Base-by-base conservation (phyloP, 2,113 vertebrate genomes). In the Eurystomus gularis region DNA sequence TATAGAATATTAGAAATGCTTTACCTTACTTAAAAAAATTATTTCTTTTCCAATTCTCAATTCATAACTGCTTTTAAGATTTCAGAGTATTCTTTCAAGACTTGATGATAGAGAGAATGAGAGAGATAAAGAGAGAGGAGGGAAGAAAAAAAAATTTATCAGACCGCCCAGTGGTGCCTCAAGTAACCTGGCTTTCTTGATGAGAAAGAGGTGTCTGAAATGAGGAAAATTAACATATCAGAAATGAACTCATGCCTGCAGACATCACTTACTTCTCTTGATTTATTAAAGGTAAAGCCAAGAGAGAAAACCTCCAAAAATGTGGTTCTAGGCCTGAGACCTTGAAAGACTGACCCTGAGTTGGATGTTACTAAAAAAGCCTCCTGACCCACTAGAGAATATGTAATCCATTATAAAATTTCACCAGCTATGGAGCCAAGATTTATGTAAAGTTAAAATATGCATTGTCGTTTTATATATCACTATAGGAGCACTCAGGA, bases 1-100 rank as follows among this genome's bases (percentile, higher is more conserved):
- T 57, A 31, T 7, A 31, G 11, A 76, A 12, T 28, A 39, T 46
- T 42, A 44, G 1, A 44, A 78, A 88, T 28, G 1, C 1, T 51
- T 52, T 52, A 68, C 58, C 2, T 0, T 1, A 20, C 5, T 2
- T 52, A 17, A 57, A 55, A 37, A 13, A 42, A 20, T 7, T 0
- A 42, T 16, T 65, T 54, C 0, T 71, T 82, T 54, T 62, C 9
- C 3, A 13, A 14, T 86, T 58, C 13, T n/a, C 10, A 71, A 2
- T 35, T 82, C 3, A 7, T 33, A 17, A 60, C 5, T 42, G 4
- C 3, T 94, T 60, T 77, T 19, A 61, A 80, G 11, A 60, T 26
- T 46, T 80, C 28, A 46, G 13, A 13, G 5, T 77, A 4, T 77
- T 39, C 49, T 3, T 35, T 84, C 6, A 6, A 46, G 21, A 11